Conservation (phyloP, 2,888 invertebrate genomes). For the Dendrolimus pini region DNA sequence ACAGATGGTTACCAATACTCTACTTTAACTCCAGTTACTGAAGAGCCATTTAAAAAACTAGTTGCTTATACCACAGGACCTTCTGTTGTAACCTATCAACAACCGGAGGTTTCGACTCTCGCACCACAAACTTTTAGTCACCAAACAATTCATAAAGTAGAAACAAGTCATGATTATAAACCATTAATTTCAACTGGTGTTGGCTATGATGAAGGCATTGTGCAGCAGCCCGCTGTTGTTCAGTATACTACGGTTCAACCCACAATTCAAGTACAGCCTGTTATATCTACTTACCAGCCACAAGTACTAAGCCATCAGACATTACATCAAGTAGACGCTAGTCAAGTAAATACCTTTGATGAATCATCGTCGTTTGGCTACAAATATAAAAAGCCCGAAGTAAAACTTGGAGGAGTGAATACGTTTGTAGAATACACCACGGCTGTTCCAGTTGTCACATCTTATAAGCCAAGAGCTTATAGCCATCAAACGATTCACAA, state of each 20-base stretch:
- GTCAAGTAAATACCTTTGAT: slow-evolving; percentile 31
- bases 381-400: slow-evolving; percentile 37
- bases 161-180: slow-evolving; percentile 27
- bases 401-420: slow-evolving; percentile 40
- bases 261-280: slow-evolving; percentile 29
- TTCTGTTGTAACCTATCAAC: slow-evolving; percentile 31
- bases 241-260: slow-evolving; percentile 43
- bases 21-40: slow-evolving; percentile 44
- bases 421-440: slow-evolving; percentile 38
- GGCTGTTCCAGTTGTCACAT: slow-evolving; percentile 35
- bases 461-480: slow-evolving; percentile 34
- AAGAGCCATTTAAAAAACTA: slow-evolving; percentile 56
- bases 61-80: slow-evolving; percentile 64
- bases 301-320: slow-evolving; percentile 47
- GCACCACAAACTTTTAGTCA: slow-evolving; percentile 50
- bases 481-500: slow-evolving; percentile 50
- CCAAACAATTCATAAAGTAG: slow-evolving; percentile 47
- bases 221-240: slow-evolving; percentile 30
- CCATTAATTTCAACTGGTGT: slow-evolving; percentile 26
- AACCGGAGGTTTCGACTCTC: slow-evolving; percentile 39
- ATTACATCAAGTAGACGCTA: slow-evolving; percentile 47
- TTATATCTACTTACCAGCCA: slow-evolving; percentile 46
- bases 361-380: slow-evolving; percentile 26
- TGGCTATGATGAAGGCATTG: slow-evolving; percentile 24
- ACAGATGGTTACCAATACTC: slow-evolving; percentile 47